phyloP scores from a whole-genome alignment of 2,797 vertebrate genomes.

The Urosaurus nigricauda region DNA sequence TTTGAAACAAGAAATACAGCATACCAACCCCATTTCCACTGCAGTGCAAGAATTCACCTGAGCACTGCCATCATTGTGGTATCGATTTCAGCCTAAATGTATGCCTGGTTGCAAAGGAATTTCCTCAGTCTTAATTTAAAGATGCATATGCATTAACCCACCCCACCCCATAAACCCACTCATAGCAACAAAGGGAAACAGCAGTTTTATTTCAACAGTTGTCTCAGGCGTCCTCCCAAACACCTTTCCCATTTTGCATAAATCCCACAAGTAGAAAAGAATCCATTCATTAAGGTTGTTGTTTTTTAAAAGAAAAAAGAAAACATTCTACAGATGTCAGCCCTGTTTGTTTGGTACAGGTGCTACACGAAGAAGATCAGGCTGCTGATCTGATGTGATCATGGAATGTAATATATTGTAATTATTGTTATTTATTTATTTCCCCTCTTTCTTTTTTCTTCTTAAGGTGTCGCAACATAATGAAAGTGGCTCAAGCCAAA shows the following conservation, averaged over 20 bases:
- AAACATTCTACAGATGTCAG: not conserved
- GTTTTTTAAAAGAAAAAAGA: no score
- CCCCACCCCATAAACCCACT: not conserved
- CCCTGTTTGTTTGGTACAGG: not conserved
- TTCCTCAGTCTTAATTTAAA: not conserved
- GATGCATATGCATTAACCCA: not conserved
- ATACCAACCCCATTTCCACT: not conserved
- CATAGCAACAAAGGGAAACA: not conserved
- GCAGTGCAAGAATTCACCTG: not conserved
- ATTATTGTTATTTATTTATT: constrained; percentile 6
- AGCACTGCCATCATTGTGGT: not conserved
- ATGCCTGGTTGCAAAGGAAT: not conserved
- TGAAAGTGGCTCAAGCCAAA: constrained; percentile 97
- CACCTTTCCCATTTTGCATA: not conserved
- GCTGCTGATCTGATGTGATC: not conserved
- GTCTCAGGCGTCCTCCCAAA: fast-evolving
- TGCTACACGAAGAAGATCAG: not conserved
- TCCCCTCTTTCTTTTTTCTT: constrained; percentile 33
- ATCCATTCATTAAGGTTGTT: not conserved
- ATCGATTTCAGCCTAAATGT: not conserved
- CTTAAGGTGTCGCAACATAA: constrained; percentile 94
- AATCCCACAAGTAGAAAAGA: not conserved
- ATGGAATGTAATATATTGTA: constrained; percentile 35
- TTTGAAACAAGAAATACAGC: not conserved
- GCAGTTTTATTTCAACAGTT: not conserved